Percentiles rank a stretch among this genome's conserved stretches.
Conservation (phyloP, 2,113 vertebrate species). For the Telmatochromis brachygnathus region DNA sequence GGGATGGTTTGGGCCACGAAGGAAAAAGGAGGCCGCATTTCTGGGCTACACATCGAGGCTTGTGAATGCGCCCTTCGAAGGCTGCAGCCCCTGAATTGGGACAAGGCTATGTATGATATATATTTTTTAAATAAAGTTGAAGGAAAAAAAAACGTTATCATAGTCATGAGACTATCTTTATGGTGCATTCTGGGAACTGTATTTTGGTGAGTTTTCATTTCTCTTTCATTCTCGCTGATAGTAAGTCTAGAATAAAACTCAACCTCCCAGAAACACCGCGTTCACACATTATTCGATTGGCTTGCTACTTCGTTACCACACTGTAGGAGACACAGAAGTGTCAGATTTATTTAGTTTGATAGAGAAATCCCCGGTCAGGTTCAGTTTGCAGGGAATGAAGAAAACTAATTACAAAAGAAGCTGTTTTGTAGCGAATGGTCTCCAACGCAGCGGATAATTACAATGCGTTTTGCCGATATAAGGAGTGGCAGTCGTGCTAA, state of each 20-base stretch:
- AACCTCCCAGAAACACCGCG: conserved; percentile 40
- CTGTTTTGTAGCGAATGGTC: neutral
- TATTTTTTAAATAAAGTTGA: neutral
- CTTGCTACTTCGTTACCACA: conserved; percentile 49
- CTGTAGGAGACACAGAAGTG: neutral
- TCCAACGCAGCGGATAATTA: neutral
- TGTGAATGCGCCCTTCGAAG: neutral
- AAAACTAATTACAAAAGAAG: too few species aligned
- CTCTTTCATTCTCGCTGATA: rapidly evolving
- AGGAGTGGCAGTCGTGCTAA: neutral
- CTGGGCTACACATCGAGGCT: neutral
- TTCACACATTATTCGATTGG: neutral
- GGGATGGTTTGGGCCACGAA: neutral
- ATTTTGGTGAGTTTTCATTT: neutral
- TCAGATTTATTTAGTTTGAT: neutral
- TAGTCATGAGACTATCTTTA: conserved; percentile 47
- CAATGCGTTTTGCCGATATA: neutral
- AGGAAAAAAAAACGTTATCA: neutral
- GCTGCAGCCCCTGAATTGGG: neutral
- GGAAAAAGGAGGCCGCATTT: neutral
- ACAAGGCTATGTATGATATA: neutral
- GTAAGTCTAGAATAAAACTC: conserved; percentile 7
- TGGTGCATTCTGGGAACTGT: conserved; percentile 45
- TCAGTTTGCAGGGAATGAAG: neutral
- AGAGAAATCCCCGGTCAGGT: too few species aligned